These are phyloP conservation scores for Lepus americanus DNA, from an alignment of 2,113 vertebrate species.

Conservation along the genomic window DNA sequence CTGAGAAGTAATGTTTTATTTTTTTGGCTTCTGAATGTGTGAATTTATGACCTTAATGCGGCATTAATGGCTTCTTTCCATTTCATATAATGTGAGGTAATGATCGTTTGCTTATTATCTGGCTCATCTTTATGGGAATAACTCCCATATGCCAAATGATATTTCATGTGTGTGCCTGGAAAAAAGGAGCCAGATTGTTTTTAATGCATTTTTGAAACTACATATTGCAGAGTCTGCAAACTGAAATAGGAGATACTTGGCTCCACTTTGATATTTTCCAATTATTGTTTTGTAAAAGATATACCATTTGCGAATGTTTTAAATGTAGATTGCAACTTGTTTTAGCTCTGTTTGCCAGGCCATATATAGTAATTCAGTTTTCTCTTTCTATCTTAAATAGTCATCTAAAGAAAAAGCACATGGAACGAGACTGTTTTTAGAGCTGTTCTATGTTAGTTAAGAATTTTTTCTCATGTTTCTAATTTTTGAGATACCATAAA, in stretches of 20 bases:
- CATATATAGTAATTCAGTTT: not conserved
- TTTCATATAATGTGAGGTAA: slow-evolving; percentile 68
- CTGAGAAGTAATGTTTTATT: slow-evolving; percentile 55
- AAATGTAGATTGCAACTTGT: slow-evolving; percentile 54
- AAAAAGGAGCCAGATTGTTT: slow-evolving; percentile 46
- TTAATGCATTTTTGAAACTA: slow-evolving; percentile 58
- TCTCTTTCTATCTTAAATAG: not conserved
- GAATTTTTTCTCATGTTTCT: not conserved
- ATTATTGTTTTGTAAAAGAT: slow-evolving; percentile 71
- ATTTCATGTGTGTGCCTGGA: slow-evolving; percentile 49
- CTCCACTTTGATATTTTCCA: slow-evolving; percentile 73
- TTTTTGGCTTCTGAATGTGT: slow-evolving; percentile 67
- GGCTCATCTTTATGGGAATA: slow-evolving; percentile 68
- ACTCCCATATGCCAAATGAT: slow-evolving; percentile 53
- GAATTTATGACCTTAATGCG: slow-evolving; percentile 71
- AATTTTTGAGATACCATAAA: not conserved
- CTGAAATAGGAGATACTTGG: slow-evolving; percentile 50
- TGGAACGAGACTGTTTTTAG: slow-evolving; percentile 11
- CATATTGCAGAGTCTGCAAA: slow-evolving; percentile 12
- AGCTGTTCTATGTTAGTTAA: not conserved
- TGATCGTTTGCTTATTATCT: slow-evolving; percentile 74
- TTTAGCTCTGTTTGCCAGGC: slow-evolving; percentile 39
- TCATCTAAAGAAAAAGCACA: not conserved
- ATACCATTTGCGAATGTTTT: slow-evolving; percentile 49
- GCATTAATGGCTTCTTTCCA: slow-evolving; percentile 73